Base-by-base conservation (phyloP, 2,797 vertebrate species). In the Acanthurus tractus region DNA sequence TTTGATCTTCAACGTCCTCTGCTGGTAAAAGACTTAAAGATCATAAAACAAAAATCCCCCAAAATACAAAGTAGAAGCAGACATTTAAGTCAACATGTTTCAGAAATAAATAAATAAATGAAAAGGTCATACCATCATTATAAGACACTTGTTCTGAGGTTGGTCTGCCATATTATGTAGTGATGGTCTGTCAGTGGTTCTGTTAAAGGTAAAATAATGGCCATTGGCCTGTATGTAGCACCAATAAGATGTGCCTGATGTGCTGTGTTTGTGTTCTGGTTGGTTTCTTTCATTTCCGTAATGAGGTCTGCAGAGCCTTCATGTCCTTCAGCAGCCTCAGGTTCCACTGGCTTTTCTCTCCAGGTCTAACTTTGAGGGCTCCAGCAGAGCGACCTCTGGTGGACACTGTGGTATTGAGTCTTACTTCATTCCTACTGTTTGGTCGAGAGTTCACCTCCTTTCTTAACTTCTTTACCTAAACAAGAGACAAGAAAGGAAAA, bases 271-370 rank as follows among this genome's bases (percentile, higher is more conserved):
- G 1, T 40, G 50, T 54, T 25, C 38, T 58, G 86, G 89, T 56
- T 69, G 89, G 90, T 54, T 45, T 94, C 94, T 54, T 45, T 94
- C 94, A 91, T 86, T 74, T 95, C 83, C 92, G 93, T 40, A 99
- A 90, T 0, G 97, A 98, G 18, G 87, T 97, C 94, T 97, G 97
- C 86, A 99, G 94, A 66, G 95, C 96, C 81, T 96, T 97, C 98
- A 99, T 98, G 70, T 99, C 98, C 80, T 93, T 95, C 83, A 99
- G 84, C 89, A 99, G 91, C 78, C 93, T 94, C 76, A 99, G 96
- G 68, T 96, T 99, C 40, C 87, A 96, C 76, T 89, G 95, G 86
- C 96, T 96, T 80, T 92, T 96, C 70, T 97, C 96, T 22, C 97
- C 97, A 10, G 97, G 96, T 79, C 88, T 69, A 20, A 81, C 87